These are phyloP conservation scores for Sebastes oblongus DNA, from an alignment of 2,797 vertebrate species.

Conservation along the genomic window DNA sequence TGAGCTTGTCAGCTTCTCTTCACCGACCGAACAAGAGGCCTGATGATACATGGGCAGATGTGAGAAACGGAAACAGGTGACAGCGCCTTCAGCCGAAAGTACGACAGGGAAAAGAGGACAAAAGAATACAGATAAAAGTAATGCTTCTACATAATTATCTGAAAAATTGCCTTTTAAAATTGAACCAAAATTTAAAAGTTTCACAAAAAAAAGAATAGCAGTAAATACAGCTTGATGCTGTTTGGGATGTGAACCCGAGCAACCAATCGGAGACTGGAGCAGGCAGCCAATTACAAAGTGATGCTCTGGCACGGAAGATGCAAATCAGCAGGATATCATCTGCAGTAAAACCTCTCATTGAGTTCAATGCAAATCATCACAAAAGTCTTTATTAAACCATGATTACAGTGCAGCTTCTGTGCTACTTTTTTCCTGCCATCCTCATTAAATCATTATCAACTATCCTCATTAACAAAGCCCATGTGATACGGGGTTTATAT, in stretches of 20 bases:
- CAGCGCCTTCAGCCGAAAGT: background rate
- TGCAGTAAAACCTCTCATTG: background rate
- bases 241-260: background rate
- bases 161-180: background rate
- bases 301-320: background rate
- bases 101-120: background rate
- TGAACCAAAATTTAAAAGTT: no score
- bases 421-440: background rate
- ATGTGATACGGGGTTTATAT: background rate
- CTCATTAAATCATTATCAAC: background rate
- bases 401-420: background rate
- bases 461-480: background rate
- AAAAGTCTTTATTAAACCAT: background rate
- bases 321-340: background rate
- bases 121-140: background rate
- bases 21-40: background rate
- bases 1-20: conserved; percentile 10
- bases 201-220: no score
- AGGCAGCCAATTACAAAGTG: background rate
- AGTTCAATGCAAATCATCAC: background rate
- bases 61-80: background rate
- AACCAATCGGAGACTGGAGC: background rate
- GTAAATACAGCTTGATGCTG: background rate
- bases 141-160: no score
- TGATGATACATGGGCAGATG: background rate